A percentile compares a stretch with the other conserved stretches of the same genome.
These are phyloP conservation scores for Acanthoscelides obtectus DNA, from an alignment of 2,888 invertebrate genomes.

Conservation along the genomic window DNA sequence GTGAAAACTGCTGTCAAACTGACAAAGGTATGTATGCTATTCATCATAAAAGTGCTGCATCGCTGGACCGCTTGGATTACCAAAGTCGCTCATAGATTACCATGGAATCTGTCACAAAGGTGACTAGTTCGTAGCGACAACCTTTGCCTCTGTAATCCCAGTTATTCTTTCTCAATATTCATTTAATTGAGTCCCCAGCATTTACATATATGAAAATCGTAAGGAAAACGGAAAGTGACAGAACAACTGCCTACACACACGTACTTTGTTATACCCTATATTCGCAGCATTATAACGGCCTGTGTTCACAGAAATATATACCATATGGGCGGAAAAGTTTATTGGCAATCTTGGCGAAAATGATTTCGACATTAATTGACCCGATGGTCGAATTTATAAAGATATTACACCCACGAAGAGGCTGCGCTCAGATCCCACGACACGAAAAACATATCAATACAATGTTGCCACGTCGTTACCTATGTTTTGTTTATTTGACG, in stretches of 20 bases:
- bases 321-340: not conserved
- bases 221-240: constrained; percentile 5
- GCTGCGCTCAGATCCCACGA: not conserved
- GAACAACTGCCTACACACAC: not conserved
- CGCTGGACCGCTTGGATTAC: no score
- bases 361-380: constrained; percentile 23
- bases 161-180: not conserved
- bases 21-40: no score
- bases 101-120: no score
- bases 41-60: no score
- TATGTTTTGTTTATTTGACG: not conserved
- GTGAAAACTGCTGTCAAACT: no score
- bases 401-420: constrained; percentile 16
- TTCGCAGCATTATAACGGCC: not conserved
- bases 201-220: constrained; percentile 4
- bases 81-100: no score
- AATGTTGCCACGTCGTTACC: not conserved
- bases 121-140: no score
- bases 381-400: constrained; percentile 19
- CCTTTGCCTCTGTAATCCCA: no score
- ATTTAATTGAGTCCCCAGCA: not conserved
- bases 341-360: not conserved
- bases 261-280: not conserved
- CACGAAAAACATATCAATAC: not conserved
- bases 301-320: not conserved